phyloP scores from a whole-genome alignment of 2,888 invertebrate species.

The Lasioglossum villosulum region DNA sequence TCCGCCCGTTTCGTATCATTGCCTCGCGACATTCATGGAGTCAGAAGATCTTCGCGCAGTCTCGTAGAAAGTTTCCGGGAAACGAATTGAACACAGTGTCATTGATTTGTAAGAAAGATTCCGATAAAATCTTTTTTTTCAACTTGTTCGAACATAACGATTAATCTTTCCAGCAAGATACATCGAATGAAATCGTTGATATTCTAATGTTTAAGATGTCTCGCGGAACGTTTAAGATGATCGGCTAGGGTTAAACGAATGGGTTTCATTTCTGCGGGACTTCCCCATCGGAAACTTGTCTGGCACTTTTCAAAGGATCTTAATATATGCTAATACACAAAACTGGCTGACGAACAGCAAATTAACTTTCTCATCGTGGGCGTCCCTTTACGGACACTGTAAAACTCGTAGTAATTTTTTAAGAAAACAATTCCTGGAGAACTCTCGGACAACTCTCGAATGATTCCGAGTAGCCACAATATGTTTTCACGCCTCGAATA shows the following conservation, averaged over 20 bases:
- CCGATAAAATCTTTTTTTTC: background rate
- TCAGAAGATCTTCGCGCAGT: background rate
- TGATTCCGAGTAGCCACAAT: background rate
- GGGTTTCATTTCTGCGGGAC: background rate
- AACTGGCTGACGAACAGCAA: background rate
- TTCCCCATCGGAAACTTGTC: background rate
- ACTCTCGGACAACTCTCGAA: background rate
- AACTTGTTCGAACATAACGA: background rate
- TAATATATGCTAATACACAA: background rate
- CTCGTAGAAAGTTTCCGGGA: background rate
- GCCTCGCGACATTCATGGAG: background rate
- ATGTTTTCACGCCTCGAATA: background rate
- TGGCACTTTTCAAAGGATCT: background rate
- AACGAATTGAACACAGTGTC: background rate
- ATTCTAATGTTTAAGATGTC: background rate
- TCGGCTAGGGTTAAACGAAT: background rate
- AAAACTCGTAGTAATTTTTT: background rate
- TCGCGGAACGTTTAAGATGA: background rate
- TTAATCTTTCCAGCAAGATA: background rate
- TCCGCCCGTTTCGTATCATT: background rate
- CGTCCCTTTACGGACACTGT: background rate
- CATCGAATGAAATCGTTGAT: background rate
- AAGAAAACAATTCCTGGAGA: background rate
- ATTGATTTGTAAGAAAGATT: too few relatives aligned
- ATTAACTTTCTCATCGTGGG: slow-evolving; percentile 1